Conservation (phyloP, 2,797 vertebrate species). For the Typhlichthys eigenmanni region DNA sequence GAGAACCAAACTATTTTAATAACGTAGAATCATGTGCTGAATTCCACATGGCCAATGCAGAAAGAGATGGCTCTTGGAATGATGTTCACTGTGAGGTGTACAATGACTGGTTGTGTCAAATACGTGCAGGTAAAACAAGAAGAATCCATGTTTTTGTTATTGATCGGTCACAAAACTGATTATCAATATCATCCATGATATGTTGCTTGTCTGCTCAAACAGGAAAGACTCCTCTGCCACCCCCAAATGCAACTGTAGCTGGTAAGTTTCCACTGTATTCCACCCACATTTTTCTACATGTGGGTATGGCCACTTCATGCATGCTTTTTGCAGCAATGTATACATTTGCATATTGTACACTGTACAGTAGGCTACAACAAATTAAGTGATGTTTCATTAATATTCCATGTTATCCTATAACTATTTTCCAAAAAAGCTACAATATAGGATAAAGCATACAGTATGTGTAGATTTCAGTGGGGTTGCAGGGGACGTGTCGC, state of each 20-base stretch:
- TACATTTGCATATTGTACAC: no score
- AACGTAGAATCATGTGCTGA: constrained; percentile 85
- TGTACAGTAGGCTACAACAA: no score
- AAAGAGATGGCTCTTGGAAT: constrained; percentile 79
- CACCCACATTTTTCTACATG: no score
- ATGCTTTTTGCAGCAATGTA: no score
- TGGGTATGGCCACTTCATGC: no score
- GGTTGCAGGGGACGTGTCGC: no score
- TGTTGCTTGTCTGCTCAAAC: constrained; percentile 39
- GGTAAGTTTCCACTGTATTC: constrained; percentile 71
- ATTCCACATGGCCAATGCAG: constrained; percentile 51
- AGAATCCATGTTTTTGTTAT: background rate
- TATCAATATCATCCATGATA: background rate
- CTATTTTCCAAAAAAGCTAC: no score
- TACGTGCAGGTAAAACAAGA: constrained; percentile 83
- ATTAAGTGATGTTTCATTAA: no score
- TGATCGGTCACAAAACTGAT: background rate
- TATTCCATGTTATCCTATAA: no score
- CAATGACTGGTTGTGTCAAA: constrained; percentile 89
- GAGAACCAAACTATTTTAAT: constrained; percentile 92
- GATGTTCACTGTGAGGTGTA: constrained; percentile 85
- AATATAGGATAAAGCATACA: no score
- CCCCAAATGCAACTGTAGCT: constrained; percentile 72
- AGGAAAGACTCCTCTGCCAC: constrained; percentile 82
- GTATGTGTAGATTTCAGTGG: no score